Conservation (phyloP, 2,888 invertebrate genomes). For the Hyppa rectilinea region DNA sequence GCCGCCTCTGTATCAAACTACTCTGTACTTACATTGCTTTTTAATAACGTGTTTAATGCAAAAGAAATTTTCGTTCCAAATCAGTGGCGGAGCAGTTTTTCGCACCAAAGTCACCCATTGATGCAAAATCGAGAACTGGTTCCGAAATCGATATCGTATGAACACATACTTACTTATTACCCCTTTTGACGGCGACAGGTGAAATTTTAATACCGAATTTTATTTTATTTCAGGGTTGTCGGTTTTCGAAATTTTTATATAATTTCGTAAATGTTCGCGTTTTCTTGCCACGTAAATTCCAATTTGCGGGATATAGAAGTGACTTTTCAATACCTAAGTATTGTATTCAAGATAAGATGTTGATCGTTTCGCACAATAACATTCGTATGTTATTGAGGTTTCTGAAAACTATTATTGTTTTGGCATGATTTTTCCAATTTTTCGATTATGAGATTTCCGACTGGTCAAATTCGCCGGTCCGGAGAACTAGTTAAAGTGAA, state of each 20-base stretch:
- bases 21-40: conserved; percentile 68
- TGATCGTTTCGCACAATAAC: conserved; percentile 39
- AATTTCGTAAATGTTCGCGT: conserved; percentile 4
- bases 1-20: conserved; percentile 49
- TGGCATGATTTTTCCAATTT: conserved; percentile 26
- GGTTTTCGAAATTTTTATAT: conserved; percentile 18
- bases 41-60: conserved; percentile 75
- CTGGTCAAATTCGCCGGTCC: conserved; percentile 9
- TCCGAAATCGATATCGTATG: conserved; percentile 52
- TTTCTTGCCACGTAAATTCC: conserved; percentile 33
- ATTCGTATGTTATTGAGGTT: conserved; percentile 37
- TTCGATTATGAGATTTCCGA: conserved; percentile 23
- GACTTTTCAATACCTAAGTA: conserved; percentile 27
- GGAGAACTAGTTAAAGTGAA: conserved; percentile 34
- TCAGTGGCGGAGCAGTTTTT: conserved; percentile 53
- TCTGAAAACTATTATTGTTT: conserved; percentile 40
- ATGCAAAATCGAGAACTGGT: conserved; percentile 69
- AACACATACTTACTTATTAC: conserved; percentile 61
- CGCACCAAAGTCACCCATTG: conserved; percentile 67
- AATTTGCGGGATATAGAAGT: conserved; percentile 23
- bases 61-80: conserved; percentile 68
- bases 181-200: conserved; percentile 74
- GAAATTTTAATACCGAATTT: conserved; percentile 75
- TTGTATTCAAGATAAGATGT: conserved; percentile 35
- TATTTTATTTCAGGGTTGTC: conserved; percentile 62